Evolutionary conservation across 1,140 invertebrate genomes (phyloP).

Genomic region (Drosophila pallidifrons): DNA sequence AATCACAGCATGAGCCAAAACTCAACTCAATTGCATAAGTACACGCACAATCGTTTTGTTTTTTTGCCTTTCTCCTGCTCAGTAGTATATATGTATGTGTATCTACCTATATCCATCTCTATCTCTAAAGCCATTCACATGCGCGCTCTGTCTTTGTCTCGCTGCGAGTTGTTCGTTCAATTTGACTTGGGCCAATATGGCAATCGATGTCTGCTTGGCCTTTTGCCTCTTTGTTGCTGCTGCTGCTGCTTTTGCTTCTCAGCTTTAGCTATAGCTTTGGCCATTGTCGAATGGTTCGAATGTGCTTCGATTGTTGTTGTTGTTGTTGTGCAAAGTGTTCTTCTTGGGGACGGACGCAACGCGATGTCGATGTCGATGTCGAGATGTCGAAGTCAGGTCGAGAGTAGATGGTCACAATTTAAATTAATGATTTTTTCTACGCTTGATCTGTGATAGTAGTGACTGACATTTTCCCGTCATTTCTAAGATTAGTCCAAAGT

Average conservation of each 20-base stretch:
- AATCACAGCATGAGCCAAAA: slow-evolving; percentile 59
- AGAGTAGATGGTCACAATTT: slow-evolving; percentile 79
- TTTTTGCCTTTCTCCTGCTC: slow-evolving; percentile 36
- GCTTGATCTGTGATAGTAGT: slow-evolving; percentile 83
- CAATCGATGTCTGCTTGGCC: slow-evolving; percentile 62
- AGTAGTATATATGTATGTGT: not conserved
- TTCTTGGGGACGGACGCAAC: slow-evolving; percentile 32
- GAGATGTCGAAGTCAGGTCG: slow-evolving; percentile 32
- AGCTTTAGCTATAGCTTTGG: slow-evolving; percentile 14
- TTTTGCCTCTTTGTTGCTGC: slow-evolving; percentile 38
- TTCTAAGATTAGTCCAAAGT: slow-evolving; percentile 78
- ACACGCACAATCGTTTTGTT: slow-evolving; percentile 27
- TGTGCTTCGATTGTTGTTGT: slow-evolving; percentile 11
- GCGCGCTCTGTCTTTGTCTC: not conserved
- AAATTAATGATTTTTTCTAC: slow-evolving; percentile 84
- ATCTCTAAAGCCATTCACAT: not conserved
- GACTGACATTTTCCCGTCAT: slow-evolving; percentile 81
- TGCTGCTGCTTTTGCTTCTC: slow-evolving; percentile 6
- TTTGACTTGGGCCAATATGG: slow-evolving; percentile 68
- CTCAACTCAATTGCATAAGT: slow-evolving; percentile 34
- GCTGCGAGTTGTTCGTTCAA: slow-evolving; percentile 33
- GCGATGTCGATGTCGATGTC: slow-evolving; percentile 30
- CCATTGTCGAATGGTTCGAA: slow-evolving; percentile 3
- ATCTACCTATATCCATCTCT: not conserved
- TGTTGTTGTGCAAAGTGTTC: slow-evolving; percentile 46